phyloP scores from a whole-genome alignment of 2,888 invertebrate genomes.

The Phyto melanocephala region DNA sequence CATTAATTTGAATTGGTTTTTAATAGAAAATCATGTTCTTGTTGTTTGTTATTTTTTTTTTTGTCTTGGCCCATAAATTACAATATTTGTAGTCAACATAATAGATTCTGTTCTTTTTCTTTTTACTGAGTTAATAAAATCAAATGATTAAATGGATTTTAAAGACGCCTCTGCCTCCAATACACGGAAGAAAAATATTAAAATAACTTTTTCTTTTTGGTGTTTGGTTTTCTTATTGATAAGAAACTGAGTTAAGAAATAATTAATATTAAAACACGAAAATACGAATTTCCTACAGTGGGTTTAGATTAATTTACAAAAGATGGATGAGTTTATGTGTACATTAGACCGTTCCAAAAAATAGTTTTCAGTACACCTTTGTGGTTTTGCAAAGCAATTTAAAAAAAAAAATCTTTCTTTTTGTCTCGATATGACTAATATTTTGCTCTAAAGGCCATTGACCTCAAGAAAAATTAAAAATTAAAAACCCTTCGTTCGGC shows the following conservation, averaged over 20 bases:
- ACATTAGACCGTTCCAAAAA: no score
- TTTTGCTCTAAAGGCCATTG: no score
- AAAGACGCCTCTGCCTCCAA: conserved; percentile 54
- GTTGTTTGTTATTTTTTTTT: conserved; percentile 17
- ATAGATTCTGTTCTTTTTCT: conserved; percentile 19
- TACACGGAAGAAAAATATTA: conserved; percentile 45
- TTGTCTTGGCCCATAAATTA: conserved; percentile 53
- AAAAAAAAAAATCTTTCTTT: no score
- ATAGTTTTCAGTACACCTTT: no score
- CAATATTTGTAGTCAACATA: conserved; percentile 13
- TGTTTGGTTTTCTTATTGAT: conserved; percentile 22
- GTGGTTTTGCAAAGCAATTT: no score
- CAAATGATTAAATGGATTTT: conserved; percentile 57
- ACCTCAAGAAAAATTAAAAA: no score
- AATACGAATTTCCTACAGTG: no score
- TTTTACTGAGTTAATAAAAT: conserved; percentile 53
- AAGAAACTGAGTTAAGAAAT: conserved; percentile 21
- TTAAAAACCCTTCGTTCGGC: no score
- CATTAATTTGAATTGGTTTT: conserved; percentile 41
- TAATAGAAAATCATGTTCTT: conserved; percentile 61
- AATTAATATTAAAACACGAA: conserved; percentile 1
- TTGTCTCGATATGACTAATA: no score
- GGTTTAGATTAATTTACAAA: no score
- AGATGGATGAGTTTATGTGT: no score
- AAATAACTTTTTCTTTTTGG: conserved; percentile 29